Evolutionary conservation across 2,888 invertebrate species (phyloP), one percentile per base, ranked within the genome.

Genomic region (Rhamnusium bicolor): DNA sequence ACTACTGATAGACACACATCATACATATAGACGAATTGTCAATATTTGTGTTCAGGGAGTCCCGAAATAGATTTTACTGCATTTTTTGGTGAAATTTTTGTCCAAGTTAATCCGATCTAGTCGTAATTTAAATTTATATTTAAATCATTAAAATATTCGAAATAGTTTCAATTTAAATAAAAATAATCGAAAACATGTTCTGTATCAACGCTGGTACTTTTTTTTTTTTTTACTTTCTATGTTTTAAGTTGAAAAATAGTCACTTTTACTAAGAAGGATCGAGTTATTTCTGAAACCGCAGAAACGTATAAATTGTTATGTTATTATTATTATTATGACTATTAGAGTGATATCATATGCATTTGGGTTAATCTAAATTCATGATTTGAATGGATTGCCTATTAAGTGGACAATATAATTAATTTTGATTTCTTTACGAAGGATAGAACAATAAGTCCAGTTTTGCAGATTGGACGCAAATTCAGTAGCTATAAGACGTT

Each of bases 271-370:
- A 14, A 32, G 65, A 54, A 65, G 54, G 12, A 53, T 32, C 29
- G 53, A 29, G 65, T 27, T 53, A 65, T 18, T 53, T 8, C 46
- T 40, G 21, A 63, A 65, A 65, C 65, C 65, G 40, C 65, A 65
- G 21, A 29, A 18, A 58, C n/a, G 6, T 14, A 29, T n/a, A n/a
- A n/a, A n/a, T n/a, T n/a, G n/a, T n/a, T n/a, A n/a, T n/a, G n/a
- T n/a, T n/a, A n/a, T n/a, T n/a, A n/a, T n/a, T n/a, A n/a, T n/a
- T n/a, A n/a, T 29, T 18, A 51, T 2, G 18, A 51, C 19, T n/a
- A 60, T 32, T 10, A 5, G 8, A 29, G 18, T 65, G 65, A 65
- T 65, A 65, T 65, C 65, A 65, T 21, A 19, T n/a, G n/a, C n/a
- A n/a, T 53, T 65, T 65, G 27, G n/a, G 29, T n/a, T 49, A 19